Base-by-base conservation (phyloP, 2,113 vertebrate species). In the Caranx melampygus region DNA sequence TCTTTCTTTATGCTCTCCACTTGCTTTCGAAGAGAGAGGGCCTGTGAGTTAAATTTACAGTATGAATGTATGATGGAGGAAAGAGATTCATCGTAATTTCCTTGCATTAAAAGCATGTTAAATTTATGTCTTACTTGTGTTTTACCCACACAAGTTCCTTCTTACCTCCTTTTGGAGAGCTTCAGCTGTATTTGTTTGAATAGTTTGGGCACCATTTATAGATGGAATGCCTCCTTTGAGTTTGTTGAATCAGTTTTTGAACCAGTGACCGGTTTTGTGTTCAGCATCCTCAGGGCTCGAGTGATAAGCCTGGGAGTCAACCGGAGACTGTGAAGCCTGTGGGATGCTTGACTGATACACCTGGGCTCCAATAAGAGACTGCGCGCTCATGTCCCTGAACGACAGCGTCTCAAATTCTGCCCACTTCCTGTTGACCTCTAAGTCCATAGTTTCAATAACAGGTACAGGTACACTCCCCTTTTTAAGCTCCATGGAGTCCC, bases 371-470 rank as follows among this genome's bases (percentile, higher is more conserved):
- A 77, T 90, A 60, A 91, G 70, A 69, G 91, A 85, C 72, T 95
- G 91, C 2, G 92, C 86, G 37, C 84, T 95, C 6, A 93, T 92
- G 68, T 97, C 96, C 69, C 94, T 93, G 76, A 97, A 91, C 4
- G 97, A 95, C 85, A 97, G 79, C 14, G 91, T 95, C 88, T 99
- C 97, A 70, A 99, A 92, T 87, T 98, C 97, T 72, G 92, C 92
- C 98, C 98, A 99, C 86, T 97, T 98, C 93, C 91, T 96, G 93
- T 95, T 98, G 21, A 99, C 97, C 71, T 97, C 96, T 57, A 94
- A 93, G 2, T 92, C 96, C 75, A 95, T 87, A 40, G 80, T 84
- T 5, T 90, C 92, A 71, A 93, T 92, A 13, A 96, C 90, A 0
- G 95, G 91, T 52, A 88, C 79, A 37, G 88, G 84, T 15, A 91